Conservation (phyloP, 2,888 invertebrate genomes). For the Cordilura impudica region DNA sequence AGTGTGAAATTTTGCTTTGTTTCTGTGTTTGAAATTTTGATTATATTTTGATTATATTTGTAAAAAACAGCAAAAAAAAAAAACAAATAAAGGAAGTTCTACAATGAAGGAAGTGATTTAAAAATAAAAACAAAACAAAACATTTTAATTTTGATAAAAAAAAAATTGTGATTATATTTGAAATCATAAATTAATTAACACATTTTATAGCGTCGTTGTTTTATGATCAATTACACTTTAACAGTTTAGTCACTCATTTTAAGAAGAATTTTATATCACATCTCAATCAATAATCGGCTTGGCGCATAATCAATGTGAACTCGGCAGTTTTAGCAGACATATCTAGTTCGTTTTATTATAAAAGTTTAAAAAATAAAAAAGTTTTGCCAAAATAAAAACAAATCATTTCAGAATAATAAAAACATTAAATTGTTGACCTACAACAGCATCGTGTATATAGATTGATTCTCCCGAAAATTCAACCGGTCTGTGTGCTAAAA, state of each 20-base stretch:
- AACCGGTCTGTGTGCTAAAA: slow-evolving; percentile 55
- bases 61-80: too few relatives aligned
- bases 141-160: not conserved
- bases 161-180: not conserved
- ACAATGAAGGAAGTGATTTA: not conserved
- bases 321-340: too few relatives aligned
- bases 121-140: not conserved
- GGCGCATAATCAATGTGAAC: not conserved
- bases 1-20: not conserved
- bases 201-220: not conserved
- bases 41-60: too few relatives aligned
- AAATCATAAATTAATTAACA: slow-evolving; percentile 18
- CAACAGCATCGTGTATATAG: slow-evolving; percentile 31
- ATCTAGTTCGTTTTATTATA: not conserved
- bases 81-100: not conserved
- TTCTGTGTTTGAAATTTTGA: not conserved
- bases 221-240: not conserved
- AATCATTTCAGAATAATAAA: slow-evolving; percentile 23
- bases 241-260: slow-evolving; percentile 9
- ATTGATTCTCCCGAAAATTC: slow-evolving; percentile 50
- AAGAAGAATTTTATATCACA: not conserved
- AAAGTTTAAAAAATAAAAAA: slow-evolving; percentile 1
- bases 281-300: not conserved
- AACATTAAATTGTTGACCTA: slow-evolving; percentile 29
- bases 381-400: not conserved